phyloP scores from a whole-genome alignment of 1,140 invertebrate genomes.

The Drosophila melanogaster region DNA sequence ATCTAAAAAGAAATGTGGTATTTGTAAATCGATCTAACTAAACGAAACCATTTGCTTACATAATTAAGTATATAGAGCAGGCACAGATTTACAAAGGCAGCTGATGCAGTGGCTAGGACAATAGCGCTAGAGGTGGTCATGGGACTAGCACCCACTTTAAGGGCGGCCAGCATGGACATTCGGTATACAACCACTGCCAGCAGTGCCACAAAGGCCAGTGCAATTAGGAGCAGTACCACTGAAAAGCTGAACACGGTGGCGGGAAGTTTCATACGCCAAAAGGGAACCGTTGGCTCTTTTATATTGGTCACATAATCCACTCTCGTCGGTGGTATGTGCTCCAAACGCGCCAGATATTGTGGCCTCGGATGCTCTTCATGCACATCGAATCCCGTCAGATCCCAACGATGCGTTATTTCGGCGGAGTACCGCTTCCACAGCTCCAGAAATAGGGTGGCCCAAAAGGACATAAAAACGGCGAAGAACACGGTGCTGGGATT shows the following conservation, averaged over 20 bases:
- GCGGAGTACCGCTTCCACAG: constrained; percentile 97
- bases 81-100: constrained; percentile 93
- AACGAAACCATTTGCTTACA: constrained; percentile 85
- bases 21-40: neutral
- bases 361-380: constrained; percentile 95
- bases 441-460: constrained; percentile 95
- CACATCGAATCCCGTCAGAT: constrained; percentile 93
- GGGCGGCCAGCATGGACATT: constrained; percentile 92
- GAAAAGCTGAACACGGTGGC: constrained; percentile 94
- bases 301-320: constrained; percentile 89
- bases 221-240: constrained; percentile 91
- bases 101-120: constrained; percentile 92
- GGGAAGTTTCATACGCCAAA: constrained; percentile 94
- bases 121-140: constrained; percentile 90
- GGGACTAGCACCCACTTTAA: constrained; percentile 87
- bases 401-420: constrained; percentile 96
- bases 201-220: constrained; percentile 93
- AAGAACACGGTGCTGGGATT: constrained; percentile 97
- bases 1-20: constrained; percentile 86
- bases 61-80: constrained; percentile 95
- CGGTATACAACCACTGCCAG: constrained; percentile 96
- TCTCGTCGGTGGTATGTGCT: constrained; percentile 88
- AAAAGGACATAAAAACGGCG: constrained; percentile 98
- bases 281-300: constrained; percentile 93
- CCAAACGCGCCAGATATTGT: constrained; percentile 90